Evolutionary conservation across 2,797 vertebrate species (phyloP).

Genomic region (Adelosebastes latens): DNA sequence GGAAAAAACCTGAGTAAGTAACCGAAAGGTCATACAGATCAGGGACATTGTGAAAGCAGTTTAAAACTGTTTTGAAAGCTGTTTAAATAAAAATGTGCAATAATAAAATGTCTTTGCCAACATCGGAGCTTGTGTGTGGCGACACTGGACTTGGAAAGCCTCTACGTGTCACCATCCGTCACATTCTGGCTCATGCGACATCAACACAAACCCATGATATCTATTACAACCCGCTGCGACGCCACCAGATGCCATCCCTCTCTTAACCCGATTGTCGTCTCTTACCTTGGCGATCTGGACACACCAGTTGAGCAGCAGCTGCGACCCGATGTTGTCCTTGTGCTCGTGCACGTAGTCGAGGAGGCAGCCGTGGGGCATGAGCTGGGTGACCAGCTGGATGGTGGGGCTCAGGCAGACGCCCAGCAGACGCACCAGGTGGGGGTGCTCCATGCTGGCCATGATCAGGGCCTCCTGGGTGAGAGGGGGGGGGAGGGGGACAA

Average conservation of each 20-base stretch:
- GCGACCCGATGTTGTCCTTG: conserved; percentile 95
- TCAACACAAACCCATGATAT: conserved; percentile 4
- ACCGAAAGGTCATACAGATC: neutral
- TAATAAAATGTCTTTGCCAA: neutral
- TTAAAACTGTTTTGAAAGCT: conserved; percentile 1
- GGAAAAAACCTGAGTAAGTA: neutral
- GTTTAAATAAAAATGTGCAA: neutral
- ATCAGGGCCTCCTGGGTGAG: conserved; percentile 91
- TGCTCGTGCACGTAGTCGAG: conserved; percentile 95
- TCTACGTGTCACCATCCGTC: neutral
- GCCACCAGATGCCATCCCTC: neutral
- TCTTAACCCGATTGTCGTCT: neutral
- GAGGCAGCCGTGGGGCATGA: conserved; percentile 95
- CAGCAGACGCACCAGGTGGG: conserved; percentile 91
- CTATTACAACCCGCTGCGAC: neutral
- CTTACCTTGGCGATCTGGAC: conserved; percentile 96
- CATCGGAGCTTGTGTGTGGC: neutral
- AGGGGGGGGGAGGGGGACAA: conserved; percentile 25
- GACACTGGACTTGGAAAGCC: neutral
- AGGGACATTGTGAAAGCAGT: neutral
- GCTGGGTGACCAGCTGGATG: conserved; percentile 93
- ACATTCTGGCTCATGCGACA: neutral
- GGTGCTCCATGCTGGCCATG: conserved; percentile 97
- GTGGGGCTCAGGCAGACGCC: conserved; percentile 93
- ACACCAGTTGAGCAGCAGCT: conserved; percentile 95